A percentile compares a stretch with the other conserved stretches of the same genome.
Conservation (phyloP, 2,888 invertebrate genomes). For the Cistogaster globosa region DNA sequence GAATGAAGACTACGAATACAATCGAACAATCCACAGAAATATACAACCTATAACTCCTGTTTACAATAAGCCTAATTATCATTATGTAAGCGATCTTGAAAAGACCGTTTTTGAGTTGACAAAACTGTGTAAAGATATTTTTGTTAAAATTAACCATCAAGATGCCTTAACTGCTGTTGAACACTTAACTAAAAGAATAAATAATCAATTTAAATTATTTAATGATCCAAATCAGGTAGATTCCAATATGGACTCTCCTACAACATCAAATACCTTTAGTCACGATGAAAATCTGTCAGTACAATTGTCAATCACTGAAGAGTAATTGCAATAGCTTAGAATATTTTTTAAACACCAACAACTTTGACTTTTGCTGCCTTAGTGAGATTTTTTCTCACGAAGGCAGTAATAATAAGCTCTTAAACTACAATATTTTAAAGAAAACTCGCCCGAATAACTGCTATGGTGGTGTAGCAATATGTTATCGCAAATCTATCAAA, state of each 20-base stretch:
- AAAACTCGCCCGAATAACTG: neutral
- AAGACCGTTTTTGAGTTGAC: neutral
- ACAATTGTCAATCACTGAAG: no score
- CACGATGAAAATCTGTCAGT: slow-evolving; percentile 2
- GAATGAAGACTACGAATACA: neutral
- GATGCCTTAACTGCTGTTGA: neutral
- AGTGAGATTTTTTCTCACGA: neutral
- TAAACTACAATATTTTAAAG: no score
- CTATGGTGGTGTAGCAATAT: slow-evolving; percentile 24
- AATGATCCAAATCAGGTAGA: no score
- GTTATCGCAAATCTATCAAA: slow-evolving; percentile 4
- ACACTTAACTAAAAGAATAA: no score
- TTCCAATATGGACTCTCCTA: neutral
- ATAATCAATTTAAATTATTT: no score
- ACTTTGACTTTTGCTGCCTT: slow-evolving; percentile 9
- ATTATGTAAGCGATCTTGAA: neutral
- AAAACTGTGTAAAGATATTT: slow-evolving; percentile 27
- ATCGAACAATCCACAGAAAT: neutral
- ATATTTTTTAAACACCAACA: slow-evolving; percentile 23
- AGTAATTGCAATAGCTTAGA: neutral
- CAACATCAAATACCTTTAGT: neutral
- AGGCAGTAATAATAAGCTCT: no score
- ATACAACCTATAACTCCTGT: neutral
- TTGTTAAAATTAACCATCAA: neutral
- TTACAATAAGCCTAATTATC: slow-evolving; percentile 2